Evolutionary conservation across 92 coral and sea anemone species (phyloP).

Genomic region (Parazoanthus darwini): DNA sequence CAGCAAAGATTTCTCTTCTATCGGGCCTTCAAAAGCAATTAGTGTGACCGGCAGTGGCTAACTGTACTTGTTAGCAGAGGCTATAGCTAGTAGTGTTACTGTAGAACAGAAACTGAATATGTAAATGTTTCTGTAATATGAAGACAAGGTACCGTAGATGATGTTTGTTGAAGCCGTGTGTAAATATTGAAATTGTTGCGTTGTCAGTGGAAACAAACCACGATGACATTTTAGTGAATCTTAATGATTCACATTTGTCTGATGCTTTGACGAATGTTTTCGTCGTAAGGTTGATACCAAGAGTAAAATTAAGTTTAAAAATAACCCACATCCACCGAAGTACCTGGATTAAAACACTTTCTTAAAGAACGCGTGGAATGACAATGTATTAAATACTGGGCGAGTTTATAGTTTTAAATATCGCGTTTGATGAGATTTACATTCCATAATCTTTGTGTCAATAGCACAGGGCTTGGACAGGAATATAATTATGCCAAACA

Average conservation of each 20-base stretch:
- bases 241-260: neutral
- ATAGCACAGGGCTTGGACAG: neutral
- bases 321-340: neutral
- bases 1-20: neutral
- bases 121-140: neutral
- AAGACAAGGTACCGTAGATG: neutral
- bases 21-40: neutral
- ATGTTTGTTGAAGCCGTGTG: neutral
- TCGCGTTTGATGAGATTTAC: neutral
- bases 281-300: neutral
- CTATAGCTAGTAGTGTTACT: slow-evolving; percentile 31
- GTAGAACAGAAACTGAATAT: neutral
- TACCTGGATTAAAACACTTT: neutral
- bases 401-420: neutral
- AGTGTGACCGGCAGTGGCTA: neutral
- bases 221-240: neutral
- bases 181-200: slow-evolving; percentile 36
- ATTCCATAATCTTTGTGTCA: slow-evolving; percentile 6
- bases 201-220: slow-evolving; percentile 9
- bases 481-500: neutral
- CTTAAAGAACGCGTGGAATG: neutral
- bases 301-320: neutral
- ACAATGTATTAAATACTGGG: neutral
- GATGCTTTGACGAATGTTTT: neutral
- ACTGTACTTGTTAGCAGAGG: neutral